Evolutionary conservation across 1,140 invertebrate species (phyloP).

Genomic region (Branchinecta lindahli): DNA sequence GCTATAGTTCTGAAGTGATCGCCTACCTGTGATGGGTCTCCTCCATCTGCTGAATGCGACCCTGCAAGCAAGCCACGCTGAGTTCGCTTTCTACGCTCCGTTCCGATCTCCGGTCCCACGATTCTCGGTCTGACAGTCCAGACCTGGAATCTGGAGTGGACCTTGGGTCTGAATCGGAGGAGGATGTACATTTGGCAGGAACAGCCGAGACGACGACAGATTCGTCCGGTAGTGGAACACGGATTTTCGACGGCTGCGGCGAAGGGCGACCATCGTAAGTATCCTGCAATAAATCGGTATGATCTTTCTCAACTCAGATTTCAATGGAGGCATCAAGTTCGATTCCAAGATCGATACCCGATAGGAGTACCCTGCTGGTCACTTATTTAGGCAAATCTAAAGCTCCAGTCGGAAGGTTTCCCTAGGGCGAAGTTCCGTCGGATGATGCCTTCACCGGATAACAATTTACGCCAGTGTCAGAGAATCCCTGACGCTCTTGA

Average conservation of each 20-base stretch:
- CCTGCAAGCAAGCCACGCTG: constrained; percentile 78
- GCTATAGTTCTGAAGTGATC: neutral
- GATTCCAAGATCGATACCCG: too few relatives aligned
- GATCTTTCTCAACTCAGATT: too few relatives aligned
- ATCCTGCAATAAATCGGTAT: neutral
- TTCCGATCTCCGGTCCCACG: constrained; percentile 7
- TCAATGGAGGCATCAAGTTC: too few relatives aligned
- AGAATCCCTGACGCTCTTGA: too few relatives aligned
- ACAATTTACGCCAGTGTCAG: too few relatives aligned
- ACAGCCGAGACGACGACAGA: neutral
- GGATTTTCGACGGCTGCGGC: neutral
- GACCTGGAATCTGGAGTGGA: constrained; percentile 1
- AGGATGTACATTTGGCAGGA: neutral
- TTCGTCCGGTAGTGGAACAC: neutral
- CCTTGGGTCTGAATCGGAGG: neutral
- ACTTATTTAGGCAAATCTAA: too few relatives aligned
- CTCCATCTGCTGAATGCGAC: constrained; percentile 78
- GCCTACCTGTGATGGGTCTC: constrained; percentile 57
- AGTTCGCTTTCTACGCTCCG: constrained; percentile 65
- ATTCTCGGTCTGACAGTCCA: neutral
- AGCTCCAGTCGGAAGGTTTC: too few relatives aligned
- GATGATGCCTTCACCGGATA: too few relatives aligned
- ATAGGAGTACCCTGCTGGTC: too few relatives aligned
- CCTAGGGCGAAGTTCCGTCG: too few relatives aligned
- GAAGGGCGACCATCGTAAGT: neutral